These are phyloP conservation scores for Mystacides longicornis DNA, from an alignment of 2,888 invertebrate genomes.

Conservation along the genomic window DNA sequence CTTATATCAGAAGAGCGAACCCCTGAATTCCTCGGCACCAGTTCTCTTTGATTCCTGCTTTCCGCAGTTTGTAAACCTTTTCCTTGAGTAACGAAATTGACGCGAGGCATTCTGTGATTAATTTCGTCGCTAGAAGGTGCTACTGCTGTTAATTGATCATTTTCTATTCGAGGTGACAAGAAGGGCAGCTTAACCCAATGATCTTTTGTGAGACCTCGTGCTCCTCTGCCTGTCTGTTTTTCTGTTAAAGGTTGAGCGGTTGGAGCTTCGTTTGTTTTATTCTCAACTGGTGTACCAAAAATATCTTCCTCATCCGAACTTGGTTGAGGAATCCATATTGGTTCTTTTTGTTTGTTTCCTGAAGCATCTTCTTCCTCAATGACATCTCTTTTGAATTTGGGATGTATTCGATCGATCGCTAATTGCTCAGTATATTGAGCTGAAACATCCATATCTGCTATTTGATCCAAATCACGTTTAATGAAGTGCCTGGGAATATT, in stretches of 20 bases:
- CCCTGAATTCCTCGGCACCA: slow-evolving; percentile 36
- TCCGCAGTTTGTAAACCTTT: slow-evolving; percentile 46
- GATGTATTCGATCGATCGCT: slow-evolving; percentile 7
- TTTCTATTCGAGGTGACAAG: slow-evolving; percentile 38
- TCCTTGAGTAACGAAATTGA: slow-evolving; percentile 60
- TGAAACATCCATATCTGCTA: slow-evolving; percentile 16
- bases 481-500: background rate
- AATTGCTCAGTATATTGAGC: slow-evolving; percentile 26
- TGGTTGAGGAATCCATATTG: slow-evolving; percentile 43
- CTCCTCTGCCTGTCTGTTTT: slow-evolving; percentile 51
- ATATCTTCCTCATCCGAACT: slow-evolving; percentile 40
- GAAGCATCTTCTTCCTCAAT: slow-evolving; percentile 41
- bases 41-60: slow-evolving; percentile 45
- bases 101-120: slow-evolving; percentile 54
- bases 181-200: slow-evolving; percentile 56
- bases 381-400: slow-evolving; percentile 39
- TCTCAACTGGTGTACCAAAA: slow-evolving; percentile 37
- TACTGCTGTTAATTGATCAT: slow-evolving; percentile 44
- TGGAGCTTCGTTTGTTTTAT: slow-evolving; percentile 34
- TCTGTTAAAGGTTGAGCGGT: slow-evolving; percentile 45
- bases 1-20: slow-evolving; percentile 38
- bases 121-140: slow-evolving; percentile 49
- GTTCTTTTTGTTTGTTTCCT: slow-evolving; percentile 35
- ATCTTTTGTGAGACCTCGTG: slow-evolving; percentile 49
- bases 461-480: slow-evolving; percentile 17